Base-by-base conservation (phyloP, 2,113 vertebrate genomes). In the Amphilophus citrinellus region DNA sequence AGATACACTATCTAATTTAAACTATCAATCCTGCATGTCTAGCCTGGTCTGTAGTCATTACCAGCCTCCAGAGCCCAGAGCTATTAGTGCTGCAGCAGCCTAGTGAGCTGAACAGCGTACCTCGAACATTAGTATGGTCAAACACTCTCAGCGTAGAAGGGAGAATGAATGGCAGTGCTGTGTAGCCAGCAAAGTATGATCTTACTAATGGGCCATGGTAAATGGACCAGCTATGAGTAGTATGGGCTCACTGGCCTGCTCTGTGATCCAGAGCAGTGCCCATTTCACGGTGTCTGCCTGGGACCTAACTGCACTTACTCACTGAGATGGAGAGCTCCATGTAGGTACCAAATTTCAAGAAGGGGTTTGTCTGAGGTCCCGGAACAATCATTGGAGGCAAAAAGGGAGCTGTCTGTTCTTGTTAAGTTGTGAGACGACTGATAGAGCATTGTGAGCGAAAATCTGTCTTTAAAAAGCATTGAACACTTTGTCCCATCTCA, bases 271-370 rank as follows among this genome's bases (percentile, higher is more conserved):
- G 82, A 92, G 90, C 94, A 66, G 37, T 89, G 89, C 89, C 95
- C 93, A 96, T 96, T 96, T 96, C 95, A 95, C 88, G 91, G 94
- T 95, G 93, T 95, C 95, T 95, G 93, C 88, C 89, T 4, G 76
- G 76, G 87, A 89, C 85, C 92, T 78, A 61, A 77, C 84, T 32
- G 76, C 91, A 93, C 93, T 96, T 87, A 92, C 89, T 96, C 95
- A 95, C 84, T 1, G 85, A 94, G 95, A 96, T 93, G 94, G 94
- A 95, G 89, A 84, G 91, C 86, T 92, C 79, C 76, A 39, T 42
- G 63, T 60, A 68, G 77, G 82, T 39, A 77, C 65, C 75, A 9
- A 73, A 79, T 84, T 83, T 86, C 63, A 75, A 80, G 79, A 66
- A 1, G 15, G 35, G 85, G 88, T 91, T 82, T 78, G 81, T 85